A percentile compares a stretch with the other conserved stretches of the same genome.
phyloP scores from a whole-genome alignment of 2,888 invertebrate species.

The Dilophus febrilis region DNA sequence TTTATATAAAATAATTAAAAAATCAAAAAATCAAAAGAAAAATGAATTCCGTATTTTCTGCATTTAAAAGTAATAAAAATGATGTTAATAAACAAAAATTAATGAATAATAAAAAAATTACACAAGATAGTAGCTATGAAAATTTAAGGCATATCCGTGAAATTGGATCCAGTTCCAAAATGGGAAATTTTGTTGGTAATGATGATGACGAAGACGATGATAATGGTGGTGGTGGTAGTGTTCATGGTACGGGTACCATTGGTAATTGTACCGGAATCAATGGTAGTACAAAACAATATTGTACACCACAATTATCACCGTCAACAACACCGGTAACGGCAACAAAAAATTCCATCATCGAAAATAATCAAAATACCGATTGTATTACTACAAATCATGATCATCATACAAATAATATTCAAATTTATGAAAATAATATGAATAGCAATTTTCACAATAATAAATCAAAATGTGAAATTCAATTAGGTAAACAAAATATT shows the following conservation, averaged over 20 bases:
- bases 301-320: not conserved
- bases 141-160: slow-evolving; percentile 29
- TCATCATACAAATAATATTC: no score
- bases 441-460: no score
- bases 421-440: no score
- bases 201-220: slow-evolving; percentile 1
- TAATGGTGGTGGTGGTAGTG: not conserved
- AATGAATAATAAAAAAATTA: slow-evolving; percentile 5
- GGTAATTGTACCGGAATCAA: not conserved
- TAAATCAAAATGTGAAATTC: no score
- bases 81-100: slow-evolving; percentile 14
- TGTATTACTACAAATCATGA: no score
- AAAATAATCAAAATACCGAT: not conserved
- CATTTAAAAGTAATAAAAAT: slow-evolving; percentile 27
- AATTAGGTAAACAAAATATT: no score
- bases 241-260: not conserved
- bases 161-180: slow-evolving; percentile 27
- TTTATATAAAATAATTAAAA: no score
- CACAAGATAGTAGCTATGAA: slow-evolving; percentile 20
- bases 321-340: not conserved
- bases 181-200: slow-evolving; percentile 19
- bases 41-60: slow-evolving; percentile 31
- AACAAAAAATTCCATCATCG: not conserved
- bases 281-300: not conserved
- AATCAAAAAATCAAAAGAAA: slow-evolving; percentile 7